phyloP scores from a whole-genome alignment of 2,888 invertebrate species.

The Theodoxus fluviatilis region DNA sequence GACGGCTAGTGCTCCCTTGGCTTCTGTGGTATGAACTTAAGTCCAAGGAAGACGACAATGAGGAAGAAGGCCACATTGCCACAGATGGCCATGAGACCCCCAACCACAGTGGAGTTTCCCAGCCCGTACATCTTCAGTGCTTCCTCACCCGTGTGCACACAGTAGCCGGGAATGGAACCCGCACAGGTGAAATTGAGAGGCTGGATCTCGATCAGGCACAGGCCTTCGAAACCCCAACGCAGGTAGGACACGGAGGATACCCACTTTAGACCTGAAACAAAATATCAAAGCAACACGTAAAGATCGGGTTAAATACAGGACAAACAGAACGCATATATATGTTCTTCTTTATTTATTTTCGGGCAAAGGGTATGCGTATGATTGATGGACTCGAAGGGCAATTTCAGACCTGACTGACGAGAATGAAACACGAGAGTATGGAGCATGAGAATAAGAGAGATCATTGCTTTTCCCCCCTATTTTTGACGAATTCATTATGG shows the following conservation, averaged over 20 bases:
- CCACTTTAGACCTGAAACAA: conserved; percentile 55
- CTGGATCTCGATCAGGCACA: conserved; percentile 45
- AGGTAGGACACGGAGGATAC: conserved; percentile 51
- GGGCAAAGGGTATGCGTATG: too few species aligned
- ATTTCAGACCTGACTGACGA: too few species aligned
- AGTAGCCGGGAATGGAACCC: conserved; percentile 30
- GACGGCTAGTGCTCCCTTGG: conserved; percentile 46
- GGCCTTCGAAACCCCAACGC: conserved; percentile 54
- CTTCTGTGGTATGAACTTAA: conserved; percentile 51
- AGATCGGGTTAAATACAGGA: too few species aligned
- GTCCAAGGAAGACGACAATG: conserved; percentile 41
- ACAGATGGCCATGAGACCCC: conserved; percentile 39
- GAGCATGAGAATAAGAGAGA: too few species aligned
- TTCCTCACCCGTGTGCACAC: conserved; percentile 44
- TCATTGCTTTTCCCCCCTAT: too few species aligned
- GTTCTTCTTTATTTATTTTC: too few species aligned
- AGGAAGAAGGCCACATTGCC: conserved; percentile 45
- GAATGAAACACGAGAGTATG: too few species aligned
- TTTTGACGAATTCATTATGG: too few species aligned
- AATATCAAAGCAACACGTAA: too few species aligned
- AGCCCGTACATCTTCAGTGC: conserved; percentile 49
- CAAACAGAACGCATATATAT: too few species aligned
- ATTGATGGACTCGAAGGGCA: too few species aligned
- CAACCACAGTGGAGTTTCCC: conserved; percentile 40
- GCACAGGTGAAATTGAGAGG: conserved; percentile 48